These are phyloP conservation scores for Phymorhynchus buccinoides DNA, from an alignment of 1,140 invertebrate species.

Conservation along the genomic window DNA sequence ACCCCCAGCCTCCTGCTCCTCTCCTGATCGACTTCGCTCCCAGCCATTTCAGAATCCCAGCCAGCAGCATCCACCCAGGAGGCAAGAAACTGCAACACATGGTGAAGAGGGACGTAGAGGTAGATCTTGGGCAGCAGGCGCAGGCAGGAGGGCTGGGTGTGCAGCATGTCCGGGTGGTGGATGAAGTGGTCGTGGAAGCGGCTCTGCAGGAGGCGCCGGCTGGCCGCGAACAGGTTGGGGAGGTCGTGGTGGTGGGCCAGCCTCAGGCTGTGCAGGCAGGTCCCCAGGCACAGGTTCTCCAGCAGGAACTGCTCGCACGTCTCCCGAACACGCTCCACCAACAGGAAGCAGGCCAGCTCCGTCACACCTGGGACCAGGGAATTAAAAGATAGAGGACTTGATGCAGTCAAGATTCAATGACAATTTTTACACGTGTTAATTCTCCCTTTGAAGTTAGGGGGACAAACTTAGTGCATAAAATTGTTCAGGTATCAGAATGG, in stretches of 20 bases:
- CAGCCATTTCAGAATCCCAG: not conserved
- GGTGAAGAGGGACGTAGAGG: not conserved
- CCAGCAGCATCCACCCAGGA: not conserved
- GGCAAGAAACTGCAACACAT: not conserved
- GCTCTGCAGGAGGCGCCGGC: conserved; percentile 2
- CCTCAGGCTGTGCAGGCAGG: conserved; percentile 29
- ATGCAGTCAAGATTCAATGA: too few relatives aligned
- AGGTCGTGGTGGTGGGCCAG: conserved; percentile 35
- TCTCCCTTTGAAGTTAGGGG: too few relatives aligned
- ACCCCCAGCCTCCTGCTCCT: not conserved
- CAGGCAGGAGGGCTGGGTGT: conserved; percentile 19
- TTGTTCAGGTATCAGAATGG: too few relatives aligned
- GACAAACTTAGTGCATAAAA: too few relatives aligned
- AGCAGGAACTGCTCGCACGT: conserved; percentile 28
- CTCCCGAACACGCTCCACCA: conserved; percentile 37
- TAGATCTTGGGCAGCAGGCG: conserved; percentile 1
- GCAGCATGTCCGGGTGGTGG: conserved; percentile 31
- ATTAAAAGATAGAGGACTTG: not conserved
- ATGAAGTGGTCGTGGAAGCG: conserved; percentile 46
- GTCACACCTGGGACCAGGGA: conserved; percentile 7
- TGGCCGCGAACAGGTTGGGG: not conserved
- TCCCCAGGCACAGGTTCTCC: conserved; percentile 28
- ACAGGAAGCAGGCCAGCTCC: conserved; percentile 36
- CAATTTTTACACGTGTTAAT: too few relatives aligned
- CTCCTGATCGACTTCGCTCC: not conserved